Base-by-base conservation (phyloP, 1,140 invertebrate genomes). In the Coptotermes formosanus region DNA sequence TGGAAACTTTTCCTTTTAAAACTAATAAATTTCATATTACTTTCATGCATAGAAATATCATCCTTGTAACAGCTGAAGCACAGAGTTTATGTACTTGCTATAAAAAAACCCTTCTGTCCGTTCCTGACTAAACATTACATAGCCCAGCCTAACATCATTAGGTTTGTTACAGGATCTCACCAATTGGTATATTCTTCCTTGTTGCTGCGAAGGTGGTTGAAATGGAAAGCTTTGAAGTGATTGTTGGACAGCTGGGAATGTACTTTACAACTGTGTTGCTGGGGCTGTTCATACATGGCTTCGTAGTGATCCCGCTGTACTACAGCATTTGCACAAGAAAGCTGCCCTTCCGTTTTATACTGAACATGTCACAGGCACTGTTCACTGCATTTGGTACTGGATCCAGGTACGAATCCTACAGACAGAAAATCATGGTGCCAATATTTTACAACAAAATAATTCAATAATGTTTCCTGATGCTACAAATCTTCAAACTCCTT, bases 371-470 rank as follows among this genome's bases (percentile, higher is more conserved):
- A 87, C 97, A 98, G 90, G 97, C 97, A 30, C 92, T 97, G 90
- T 95, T 95, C 14, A 98, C 97, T 0, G 97, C 97, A 55, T 98
- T 98, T 90, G 97, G 97, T 89, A 98, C 97, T 82, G 96, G 96
- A 86, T 98, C 97, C n/a, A 97, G 96, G 96, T 96, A 91, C 89
- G 87, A 55, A 2, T 16, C 45, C 45, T 48, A 48, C 14, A 48
- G 9, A 48, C 87, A 82, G 38, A 83, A 52, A 84, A 32, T 83
- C 0, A 44, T 82, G 82, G 45, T 69, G 3, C 8, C 69, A 30
- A 23, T 43, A 25, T 45, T 32, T 81, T 85, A 16, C 14, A 16
- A 9, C 45, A 48, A 16, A 12, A 16, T 48, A 48, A 48, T 48
- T 48, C 2, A 48, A 48, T 48, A 48, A 48, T 16, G 14, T 7